Evolutionary conservation across 1,140 invertebrate genomes (phyloP).

Genomic region (Ostrea edulis): DNA sequence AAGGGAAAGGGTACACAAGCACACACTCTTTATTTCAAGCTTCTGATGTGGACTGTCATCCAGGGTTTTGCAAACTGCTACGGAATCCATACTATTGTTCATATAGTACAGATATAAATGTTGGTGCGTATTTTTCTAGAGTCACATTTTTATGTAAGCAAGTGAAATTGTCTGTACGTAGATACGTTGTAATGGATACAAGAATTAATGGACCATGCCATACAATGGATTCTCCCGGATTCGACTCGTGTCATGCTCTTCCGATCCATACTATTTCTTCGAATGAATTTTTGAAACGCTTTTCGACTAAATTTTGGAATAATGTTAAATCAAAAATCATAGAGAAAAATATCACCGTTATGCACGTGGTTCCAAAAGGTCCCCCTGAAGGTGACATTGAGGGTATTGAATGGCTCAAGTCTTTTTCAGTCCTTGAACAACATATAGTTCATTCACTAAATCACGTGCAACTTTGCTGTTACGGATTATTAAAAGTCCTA

Average conservation of each 20-base stretch:
- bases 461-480: not conserved
- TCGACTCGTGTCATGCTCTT: not conserved
- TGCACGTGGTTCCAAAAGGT: not conserved
- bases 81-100: not conserved
- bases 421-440: no score
- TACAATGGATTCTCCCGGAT: not conserved
- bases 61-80: not conserved
- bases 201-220: not conserved
- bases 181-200: not conserved
- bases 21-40: not conserved
- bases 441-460: constrained; percentile 4
- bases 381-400: not conserved
- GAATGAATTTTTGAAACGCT: not conserved
- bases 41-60: not conserved
- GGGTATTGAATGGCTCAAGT: not conserved
- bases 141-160: not conserved
- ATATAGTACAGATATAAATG: no score
- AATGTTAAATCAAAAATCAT: not conserved
- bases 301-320: not conserved
- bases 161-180: fast-evolving
- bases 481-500: not conserved
- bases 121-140: not conserved
- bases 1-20: not conserved
- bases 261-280: not conserved
- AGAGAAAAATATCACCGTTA: not conserved